phyloP scores from a whole-genome alignment of 2,113 vertebrate genomes.

The Microtus richardsoni region DNA sequence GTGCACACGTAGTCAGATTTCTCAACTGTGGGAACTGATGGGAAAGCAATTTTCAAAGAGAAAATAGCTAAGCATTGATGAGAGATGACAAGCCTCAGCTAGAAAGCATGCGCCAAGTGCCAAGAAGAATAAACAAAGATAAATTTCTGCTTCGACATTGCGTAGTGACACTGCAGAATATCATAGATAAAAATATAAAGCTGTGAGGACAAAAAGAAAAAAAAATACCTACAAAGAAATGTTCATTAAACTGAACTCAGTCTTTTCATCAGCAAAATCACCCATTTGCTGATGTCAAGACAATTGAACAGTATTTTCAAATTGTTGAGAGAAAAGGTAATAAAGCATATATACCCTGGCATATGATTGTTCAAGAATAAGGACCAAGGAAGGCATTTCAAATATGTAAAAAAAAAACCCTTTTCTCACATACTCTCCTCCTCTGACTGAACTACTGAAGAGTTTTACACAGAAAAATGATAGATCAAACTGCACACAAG shows the following conservation, averaged over 20 bases:
- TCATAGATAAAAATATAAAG: constrained; percentile 30
- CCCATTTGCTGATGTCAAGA: not conserved
- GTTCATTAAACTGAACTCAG: not conserved
- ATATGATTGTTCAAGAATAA: constrained; percentile 1
- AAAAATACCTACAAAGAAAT: not conserved
- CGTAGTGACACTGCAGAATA: not conserved
- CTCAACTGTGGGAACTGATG: not conserved
- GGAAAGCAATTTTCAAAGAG: constrained; percentile 27
- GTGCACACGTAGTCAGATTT: not conserved
- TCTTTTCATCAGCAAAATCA: constrained; percentile 26
- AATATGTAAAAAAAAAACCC: not conserved
- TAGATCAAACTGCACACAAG: constrained; percentile 10
- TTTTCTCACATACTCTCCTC: not conserved
- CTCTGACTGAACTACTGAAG: constrained; percentile 5
- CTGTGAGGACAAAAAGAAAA: not conserved
- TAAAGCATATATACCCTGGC: not conserved
- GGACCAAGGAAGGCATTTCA: not conserved
- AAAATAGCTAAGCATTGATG: constrained; percentile 30
- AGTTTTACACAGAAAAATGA: constrained; percentile 8
- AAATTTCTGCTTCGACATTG: constrained; percentile 11
- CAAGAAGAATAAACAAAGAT: constrained; percentile 35
- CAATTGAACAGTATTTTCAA: not conserved
- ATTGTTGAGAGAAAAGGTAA: constrained; percentile 24
- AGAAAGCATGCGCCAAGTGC: not conserved
- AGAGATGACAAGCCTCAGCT: not conserved